Evolutionary conservation across 2,113 vertebrate genomes (phyloP), one percentile per base, ranked within the genome.

Genomic region (Thunnus maccoyii): DNA sequence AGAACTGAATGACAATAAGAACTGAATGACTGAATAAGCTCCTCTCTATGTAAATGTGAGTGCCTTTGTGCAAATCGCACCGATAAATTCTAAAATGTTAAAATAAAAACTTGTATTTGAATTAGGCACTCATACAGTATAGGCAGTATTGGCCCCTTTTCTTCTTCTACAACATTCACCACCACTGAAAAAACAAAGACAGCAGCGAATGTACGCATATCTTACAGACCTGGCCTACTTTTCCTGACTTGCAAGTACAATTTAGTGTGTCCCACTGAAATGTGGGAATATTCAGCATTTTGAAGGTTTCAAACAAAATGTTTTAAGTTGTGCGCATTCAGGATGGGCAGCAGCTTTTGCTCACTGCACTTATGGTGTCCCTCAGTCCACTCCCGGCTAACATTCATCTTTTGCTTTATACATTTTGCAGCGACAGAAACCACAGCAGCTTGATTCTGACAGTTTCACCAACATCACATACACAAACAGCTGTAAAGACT

Each of bases 71-170:
- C 72, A 83, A 78, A 73, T 73, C 71, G 82, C 68, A 46, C 5
- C 61, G 60, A 80, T 50, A 60, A 87, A 60, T 67, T 78, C 32
- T 54, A 73, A 82, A 84, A 73, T 75, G 78, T 85, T 73, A 15
- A 82, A 87, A 85, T 76, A 73, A 76, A 86, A 86, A 81, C 61
- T 76, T 60, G 50, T 87, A 91, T 90, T 85, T 77, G 91, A 91
- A 91, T 91, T 82, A 93, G 92, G 93, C 93, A 92, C 90, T 93
- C 90, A 64, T 90, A 91, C 91, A 91, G 84, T 88, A 84, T 83
- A 92, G 92, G 91, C 91, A 92, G 90, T 88, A 76, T 84, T 55
- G 81, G 88, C 88, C 90, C 80, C 65, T 2, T 86, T 87, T 69
- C 78, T 74, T 82, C 71, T 46, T 84, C 85, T 86, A 78, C 52